Conservation (phyloP, 2,888 invertebrate species). For the Liposcelis brunnea region DNA sequence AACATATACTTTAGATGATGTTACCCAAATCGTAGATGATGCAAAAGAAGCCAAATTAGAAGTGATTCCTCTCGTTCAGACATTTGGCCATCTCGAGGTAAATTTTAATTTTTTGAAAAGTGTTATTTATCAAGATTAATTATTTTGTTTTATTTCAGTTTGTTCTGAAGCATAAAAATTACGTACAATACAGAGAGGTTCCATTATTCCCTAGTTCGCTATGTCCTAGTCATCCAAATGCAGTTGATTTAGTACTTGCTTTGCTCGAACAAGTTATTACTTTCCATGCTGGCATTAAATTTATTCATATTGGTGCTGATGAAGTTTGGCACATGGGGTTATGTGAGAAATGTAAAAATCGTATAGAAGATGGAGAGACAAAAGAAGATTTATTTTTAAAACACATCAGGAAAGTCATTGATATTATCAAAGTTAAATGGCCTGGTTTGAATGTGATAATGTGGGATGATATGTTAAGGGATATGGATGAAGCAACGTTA, state of each 20-base stretch:
- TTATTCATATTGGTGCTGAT: slow-evolving; percentile 68
- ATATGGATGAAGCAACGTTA: slow-evolving; percentile 34
- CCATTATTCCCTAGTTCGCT: slow-evolving; percentile 49
- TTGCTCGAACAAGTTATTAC: slow-evolving; percentile 55
- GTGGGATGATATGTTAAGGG: slow-evolving; percentile 79
- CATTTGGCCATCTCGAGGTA: slow-evolving; percentile 69
- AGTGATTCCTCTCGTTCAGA: slow-evolving; percentile 63
- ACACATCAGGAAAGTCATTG: slow-evolving; percentile 44
- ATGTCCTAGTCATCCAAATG: slow-evolving; percentile 48
- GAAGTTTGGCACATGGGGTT: slow-evolving; percentile 60
- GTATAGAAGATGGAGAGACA: slow-evolving; percentile 21
- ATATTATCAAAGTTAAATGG: slow-evolving; percentile 39
- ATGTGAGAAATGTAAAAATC: slow-evolving; percentile 37
- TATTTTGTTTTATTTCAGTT: slow-evolving; percentile 29
- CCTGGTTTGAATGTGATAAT: slow-evolving; percentile 49
- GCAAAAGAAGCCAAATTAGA: slow-evolving; percentile 46
- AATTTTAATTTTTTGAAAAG: slow-evolving; percentile 1
- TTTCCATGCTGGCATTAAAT: slow-evolving; percentile 42
- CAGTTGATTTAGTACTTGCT: slow-evolving; percentile 40
- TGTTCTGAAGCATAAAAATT: slow-evolving; percentile 54
- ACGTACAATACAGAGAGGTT: slow-evolving; percentile 45
- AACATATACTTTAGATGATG: slow-evolving; percentile 47
- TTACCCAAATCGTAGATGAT: slow-evolving; percentile 43
- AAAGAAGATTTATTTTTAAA: slow-evolving; percentile 42
- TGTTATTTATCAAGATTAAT: background rate